Evolutionary conservation across 2,888 invertebrate genomes (phyloP).

Genomic region (Agrotis ipsilon): DNA sequence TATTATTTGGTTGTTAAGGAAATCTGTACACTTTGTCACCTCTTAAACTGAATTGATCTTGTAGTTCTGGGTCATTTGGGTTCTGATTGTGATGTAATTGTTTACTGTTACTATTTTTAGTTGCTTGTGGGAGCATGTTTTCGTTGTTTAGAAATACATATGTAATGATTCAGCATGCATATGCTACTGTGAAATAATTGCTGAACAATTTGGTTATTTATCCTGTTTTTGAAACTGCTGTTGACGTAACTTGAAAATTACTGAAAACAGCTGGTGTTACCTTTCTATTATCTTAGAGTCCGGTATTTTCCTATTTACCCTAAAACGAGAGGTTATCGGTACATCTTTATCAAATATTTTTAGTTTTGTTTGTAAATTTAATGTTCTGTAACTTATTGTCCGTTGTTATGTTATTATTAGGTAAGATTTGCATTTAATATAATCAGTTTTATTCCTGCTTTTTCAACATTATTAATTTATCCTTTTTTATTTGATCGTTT

Average conservation of each 20-base stretch:
- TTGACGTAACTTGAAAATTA: background rate
- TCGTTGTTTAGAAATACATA: background rate
- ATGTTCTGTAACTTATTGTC: conserved; percentile 26
- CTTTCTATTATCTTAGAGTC: conserved; percentile 12
- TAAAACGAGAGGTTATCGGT: conserved; percentile 72
- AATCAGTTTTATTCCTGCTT: conserved; percentile 28
- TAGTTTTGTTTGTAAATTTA: conserved; percentile 57
- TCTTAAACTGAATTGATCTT: conserved; percentile 33
- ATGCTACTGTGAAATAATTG: background rate
- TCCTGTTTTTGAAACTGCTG: conserved; percentile 5
- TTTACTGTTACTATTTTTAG: conserved; percentile 7
- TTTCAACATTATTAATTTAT: background rate
- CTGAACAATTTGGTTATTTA: background rate
- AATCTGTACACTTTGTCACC: conserved; percentile 55
- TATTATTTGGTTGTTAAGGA: conserved; percentile 64
- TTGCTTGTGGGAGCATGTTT: background rate
- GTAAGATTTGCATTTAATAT: conserved; percentile 27
- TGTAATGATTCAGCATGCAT: background rate
- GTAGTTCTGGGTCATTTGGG: conserved; percentile 6
- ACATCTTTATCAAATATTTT: conserved; percentile 64
- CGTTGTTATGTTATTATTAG: conserved; percentile 66
- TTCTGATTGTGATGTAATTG: conserved; percentile 8
- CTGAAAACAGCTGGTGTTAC: background rate
- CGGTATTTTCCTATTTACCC: conserved; percentile 62
- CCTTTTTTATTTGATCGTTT: background rate